Conservation (phyloP, 2,113 vertebrate species). For the Microcebus murinus region DNA sequence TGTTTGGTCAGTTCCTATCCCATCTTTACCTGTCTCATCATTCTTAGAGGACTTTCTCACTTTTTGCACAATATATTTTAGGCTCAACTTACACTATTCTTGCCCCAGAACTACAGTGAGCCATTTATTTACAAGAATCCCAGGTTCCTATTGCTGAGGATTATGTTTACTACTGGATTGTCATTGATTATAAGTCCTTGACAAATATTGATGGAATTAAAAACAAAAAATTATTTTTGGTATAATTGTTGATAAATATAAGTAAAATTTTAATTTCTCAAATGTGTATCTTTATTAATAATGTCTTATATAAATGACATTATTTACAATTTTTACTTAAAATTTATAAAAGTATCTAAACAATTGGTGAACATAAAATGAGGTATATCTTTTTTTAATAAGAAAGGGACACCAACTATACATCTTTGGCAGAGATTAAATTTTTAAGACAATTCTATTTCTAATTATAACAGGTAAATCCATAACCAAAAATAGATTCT, state of each 20-base stretch:
- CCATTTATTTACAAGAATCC: neutral
- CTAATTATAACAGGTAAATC: constrained; percentile 63
- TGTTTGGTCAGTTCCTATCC: neutral
- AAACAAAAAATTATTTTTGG: neutral
- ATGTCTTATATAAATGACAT: neutral
- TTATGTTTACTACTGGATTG: neutral
- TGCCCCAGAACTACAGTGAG: rapidly evolving
- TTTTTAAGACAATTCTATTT: neutral
- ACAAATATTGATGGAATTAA: neutral
- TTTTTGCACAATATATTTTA: neutral
- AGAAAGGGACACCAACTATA: neutral
- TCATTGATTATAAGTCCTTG: neutral
- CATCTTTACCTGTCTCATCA: neutral
- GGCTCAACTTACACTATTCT: neutral
- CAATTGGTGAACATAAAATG: neutral
- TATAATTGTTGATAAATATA: neutral
- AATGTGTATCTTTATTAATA: neutral
- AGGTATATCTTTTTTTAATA: neutral
- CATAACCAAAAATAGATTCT: constrained; percentile 43
- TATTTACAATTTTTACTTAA: neutral
- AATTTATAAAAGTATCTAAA: neutral
- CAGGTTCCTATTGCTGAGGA: neutral
- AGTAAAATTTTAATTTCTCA: neutral
- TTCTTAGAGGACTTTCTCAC: neutral
- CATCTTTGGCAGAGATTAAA: neutral